Evolutionary conservation across 2,888 invertebrate species (phyloP).

Genomic region (Allacma fusca): DNA sequence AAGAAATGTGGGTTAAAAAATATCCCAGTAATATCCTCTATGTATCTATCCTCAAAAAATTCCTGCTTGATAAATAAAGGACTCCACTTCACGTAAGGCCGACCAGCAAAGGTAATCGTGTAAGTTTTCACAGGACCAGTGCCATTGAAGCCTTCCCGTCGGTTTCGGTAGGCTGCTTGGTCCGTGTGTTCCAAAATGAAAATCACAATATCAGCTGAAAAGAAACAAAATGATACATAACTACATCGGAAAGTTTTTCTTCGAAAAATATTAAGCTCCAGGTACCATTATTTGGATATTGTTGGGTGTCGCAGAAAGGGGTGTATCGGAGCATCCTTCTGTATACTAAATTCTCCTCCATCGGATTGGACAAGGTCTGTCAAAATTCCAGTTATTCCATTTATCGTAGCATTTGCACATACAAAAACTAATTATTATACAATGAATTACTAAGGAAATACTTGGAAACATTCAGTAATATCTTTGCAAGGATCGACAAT

Average conservation of each 20-base stretch:
- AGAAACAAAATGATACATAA: too few relatives aligned
- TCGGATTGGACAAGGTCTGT: conserved; percentile 25
- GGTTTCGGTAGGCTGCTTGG: background rate
- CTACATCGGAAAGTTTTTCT: background rate
- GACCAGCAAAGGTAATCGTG: conserved; percentile 44
- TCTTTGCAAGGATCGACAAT: conserved; percentile 48
- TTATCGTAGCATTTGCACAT: too few relatives aligned
- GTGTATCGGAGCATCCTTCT: conserved; percentile 44
- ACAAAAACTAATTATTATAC: too few relatives aligned
- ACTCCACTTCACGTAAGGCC: conserved; percentile 48
- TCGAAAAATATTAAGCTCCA: too few relatives aligned
- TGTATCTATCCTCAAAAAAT: conserved; percentile 44
- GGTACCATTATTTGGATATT: conserved; percentile 50
- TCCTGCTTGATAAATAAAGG: conserved; percentile 42
- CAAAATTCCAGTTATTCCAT: too few relatives aligned
- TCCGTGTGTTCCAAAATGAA: conserved; percentile 44
- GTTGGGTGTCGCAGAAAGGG: conserved; percentile 49
- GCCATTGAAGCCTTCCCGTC: background rate
- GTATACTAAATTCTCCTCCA: conserved; percentile 32
- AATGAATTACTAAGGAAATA: background rate
- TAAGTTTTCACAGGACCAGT: conserved; percentile 36
- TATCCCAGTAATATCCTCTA: conserved; percentile 46
- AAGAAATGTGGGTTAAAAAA: conserved; percentile 52
- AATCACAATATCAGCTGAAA: conserved; percentile 47
- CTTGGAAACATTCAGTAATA: conserved; percentile 46